Base-by-base conservation (phyloP, 92 coral and sea anemone genomes). In the Hydrozoanthus gracilis region DNA sequence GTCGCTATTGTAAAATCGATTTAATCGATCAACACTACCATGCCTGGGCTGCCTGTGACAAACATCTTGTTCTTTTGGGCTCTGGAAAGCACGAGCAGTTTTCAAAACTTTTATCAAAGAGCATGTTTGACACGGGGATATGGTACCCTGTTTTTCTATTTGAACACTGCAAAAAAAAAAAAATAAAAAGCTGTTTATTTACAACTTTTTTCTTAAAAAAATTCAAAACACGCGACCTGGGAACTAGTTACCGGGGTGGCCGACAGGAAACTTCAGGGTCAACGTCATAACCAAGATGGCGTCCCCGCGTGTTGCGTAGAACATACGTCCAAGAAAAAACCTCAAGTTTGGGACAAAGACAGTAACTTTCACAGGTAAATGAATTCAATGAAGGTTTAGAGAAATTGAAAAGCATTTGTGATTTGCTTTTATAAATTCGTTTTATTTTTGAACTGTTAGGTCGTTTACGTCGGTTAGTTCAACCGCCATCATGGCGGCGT, bases 401-500 rank as follows among this genome's bases (percentile, higher is more conserved):
- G 7, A 9, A 9, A 7, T 14, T 0, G 0, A 8, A 4, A 4
- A 7, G 17, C 10, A 15, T 47, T n/a, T 6, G 5, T 16, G 49
- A 51, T 11, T 49, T 51, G 87, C 18, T n/a, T 82, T 75, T n/a
- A 87, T 44, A 76, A 51, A n/a, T 90, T 76, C 58, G 39, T n/a
- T 87, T 7, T 80, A n/a, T 87, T 60, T 83, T 75, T 82, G 74
- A 45, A 76, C 70, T 56, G 68, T 65, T 58, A 67, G 86, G 44
- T 82, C 88, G 93, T 77, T 87, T 82, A 70, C 77, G 76, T 82
- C 64, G 87, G 70, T 71, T 60, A 79, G 49, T 52, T 64, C 39
- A 49, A 73, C 89, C 85, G 95, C 91, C 98, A 87, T 86, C 62
- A 96, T 96, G 99, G 99, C 99, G 96, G 96, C 99, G 92, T 95